Base-by-base conservation (phyloP, 2,113 vertebrate species). In the Ploceus nigricollis region DNA sequence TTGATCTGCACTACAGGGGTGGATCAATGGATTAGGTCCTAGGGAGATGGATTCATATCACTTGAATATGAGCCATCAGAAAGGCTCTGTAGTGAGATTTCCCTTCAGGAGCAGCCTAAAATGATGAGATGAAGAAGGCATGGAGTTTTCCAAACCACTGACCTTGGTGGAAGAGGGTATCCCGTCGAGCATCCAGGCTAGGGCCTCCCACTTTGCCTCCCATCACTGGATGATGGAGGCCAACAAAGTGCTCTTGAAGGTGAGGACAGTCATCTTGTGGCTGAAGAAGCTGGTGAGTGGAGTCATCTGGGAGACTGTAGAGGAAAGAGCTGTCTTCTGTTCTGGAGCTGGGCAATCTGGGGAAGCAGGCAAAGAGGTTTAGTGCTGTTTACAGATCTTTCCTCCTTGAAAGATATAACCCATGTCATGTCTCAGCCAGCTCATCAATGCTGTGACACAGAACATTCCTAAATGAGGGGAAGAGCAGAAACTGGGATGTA, bases 231-330 rank as follows among this genome's bases (percentile, higher is more conserved):
- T 95, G 98, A 73, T 89, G 72, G 4, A 79, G 63, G 51, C 95
- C 71, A 70, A 97, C 31, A 20, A 95, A 97, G 65, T 97, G 98
- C 71, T 98, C 96, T 84, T 95, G 96, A 42, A 98, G 97, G 13
- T 87, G 96, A 89, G 70, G 80, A 93, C 94, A 90, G 40, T 97
- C 97, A 33, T 92, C 96, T 60, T 89, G 96, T 40, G 96, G 88
- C 72, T 97, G 92, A 33, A 98, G 97, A 82, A 98, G 98, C 93
- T 98, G 98, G 56, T 97, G 96, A 28, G 97, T 96, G 63, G 98
- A 98, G 91, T 98, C 98, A 70, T 98, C 98, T 0, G 98, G 96
- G 78, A 98, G 94, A 58, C 97, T 98, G 92, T 98, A 98, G 30
- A 97, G 93, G 94, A 98, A 98, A 64, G 98, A 96, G n/a, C 72